These are phyloP conservation scores for Meandrina meandrites DNA, from an alignment of 92 coral and sea anemone genomes.

Conservation along the genomic window DNA sequence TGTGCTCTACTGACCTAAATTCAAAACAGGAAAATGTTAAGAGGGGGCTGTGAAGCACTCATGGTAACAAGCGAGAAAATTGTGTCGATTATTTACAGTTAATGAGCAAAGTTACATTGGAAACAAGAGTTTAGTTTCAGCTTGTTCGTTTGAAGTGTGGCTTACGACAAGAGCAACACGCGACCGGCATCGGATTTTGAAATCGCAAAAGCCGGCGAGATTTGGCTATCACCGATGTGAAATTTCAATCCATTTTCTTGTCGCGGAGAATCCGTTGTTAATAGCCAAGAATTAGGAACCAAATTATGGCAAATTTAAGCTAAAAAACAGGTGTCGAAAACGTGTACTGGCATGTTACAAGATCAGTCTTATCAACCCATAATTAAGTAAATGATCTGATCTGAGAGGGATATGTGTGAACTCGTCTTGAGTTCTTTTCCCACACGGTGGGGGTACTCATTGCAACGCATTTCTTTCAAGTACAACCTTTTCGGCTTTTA, in stretches of 20 bases:
- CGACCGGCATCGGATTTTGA: not conserved
- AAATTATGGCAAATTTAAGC: not conserved
- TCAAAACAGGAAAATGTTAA: not conserved
- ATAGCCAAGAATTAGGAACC: not conserved
- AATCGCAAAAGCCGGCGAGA: not conserved
- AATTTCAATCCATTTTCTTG: not conserved
- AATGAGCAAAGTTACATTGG: not conserved
- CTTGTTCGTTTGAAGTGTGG: constrained; percentile 5
- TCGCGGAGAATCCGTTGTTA: not conserved
- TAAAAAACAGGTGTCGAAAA: constrained; percentile 16
- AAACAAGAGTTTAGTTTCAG: not conserved
- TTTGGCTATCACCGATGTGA: not conserved
- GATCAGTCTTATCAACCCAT: constrained; percentile 10
- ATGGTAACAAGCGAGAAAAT: not conserved
- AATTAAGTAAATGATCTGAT: not conserved
- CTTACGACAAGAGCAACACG: not conserved
- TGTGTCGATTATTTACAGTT: not conserved
- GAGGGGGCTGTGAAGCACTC: constrained; percentile 4
- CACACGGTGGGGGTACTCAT: constrained; percentile 30
- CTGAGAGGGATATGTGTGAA: constrained; percentile 27
- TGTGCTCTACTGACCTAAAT: not conserved
- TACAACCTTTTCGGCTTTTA: not conserved
- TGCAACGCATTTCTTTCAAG: constrained; percentile 16
- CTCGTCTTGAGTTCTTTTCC: not conserved
- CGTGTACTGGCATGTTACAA: constrained; percentile 8